A percentile compares a stretch with the other conserved stretches of the same genome.
Conservation (phyloP, 2,888 invertebrate genomes). For the Pseudeuparius sepicola region DNA sequence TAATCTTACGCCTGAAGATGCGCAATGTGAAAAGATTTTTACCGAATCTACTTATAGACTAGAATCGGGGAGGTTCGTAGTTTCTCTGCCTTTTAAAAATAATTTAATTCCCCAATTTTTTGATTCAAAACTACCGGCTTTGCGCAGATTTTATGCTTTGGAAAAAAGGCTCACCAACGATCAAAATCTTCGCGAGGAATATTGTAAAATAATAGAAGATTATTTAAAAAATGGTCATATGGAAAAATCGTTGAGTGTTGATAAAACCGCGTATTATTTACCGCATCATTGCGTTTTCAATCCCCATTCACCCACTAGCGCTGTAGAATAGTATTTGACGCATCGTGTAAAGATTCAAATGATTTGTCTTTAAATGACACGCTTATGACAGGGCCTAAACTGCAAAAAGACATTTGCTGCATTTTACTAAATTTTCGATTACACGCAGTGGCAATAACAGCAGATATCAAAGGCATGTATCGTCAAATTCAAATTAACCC, state of each 20-base stretch:
- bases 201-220: no score
- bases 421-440: constrained; percentile 9
- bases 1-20: no score
- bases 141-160: constrained; percentile 13
- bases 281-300: constrained; percentile 23
- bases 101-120: constrained; percentile 9
- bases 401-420: constrained; percentile 6
- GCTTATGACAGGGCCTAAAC: constrained; percentile 8
- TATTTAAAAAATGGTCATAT: no score
- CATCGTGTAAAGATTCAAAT: constrained; percentile 14
- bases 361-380: constrained; percentile 16
- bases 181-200: no score
- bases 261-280: no score
- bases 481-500: constrained; percentile 9
- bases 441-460: constrained; percentile 1
- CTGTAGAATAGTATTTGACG: constrained; percentile 24
- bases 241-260: no score
- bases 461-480: constrained; percentile 10
- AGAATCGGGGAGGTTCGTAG: constrained; percentile 10
- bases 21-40: no score
- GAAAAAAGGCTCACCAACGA: constrained; percentile 10
- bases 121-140: constrained; percentile 1
- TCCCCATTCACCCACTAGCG: constrained; percentile 20
- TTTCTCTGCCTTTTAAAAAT: constrained; percentile 13
- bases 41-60: constrained; percentile 5